phyloP scores from a whole-genome alignment of 2,888 invertebrate genomes.

The Syritta pipiens region DNA sequence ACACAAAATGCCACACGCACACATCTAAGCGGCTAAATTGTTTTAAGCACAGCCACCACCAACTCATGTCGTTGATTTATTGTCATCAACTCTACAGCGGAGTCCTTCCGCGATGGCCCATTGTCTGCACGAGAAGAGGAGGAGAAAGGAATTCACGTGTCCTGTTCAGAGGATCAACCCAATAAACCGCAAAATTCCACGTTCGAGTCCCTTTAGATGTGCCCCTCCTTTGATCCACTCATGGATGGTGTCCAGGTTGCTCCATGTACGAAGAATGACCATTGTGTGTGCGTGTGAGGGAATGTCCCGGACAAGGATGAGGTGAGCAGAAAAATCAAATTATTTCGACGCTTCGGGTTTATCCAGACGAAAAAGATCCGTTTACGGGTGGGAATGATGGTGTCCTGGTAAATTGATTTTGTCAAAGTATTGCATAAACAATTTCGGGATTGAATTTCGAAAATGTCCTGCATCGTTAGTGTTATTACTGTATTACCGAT shows the following conservation, averaged over 20 bases:
- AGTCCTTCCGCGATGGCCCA: no score
- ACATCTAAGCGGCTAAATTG: slow-evolving; percentile 32
- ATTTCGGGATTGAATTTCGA: neutral
- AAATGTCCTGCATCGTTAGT: neutral
- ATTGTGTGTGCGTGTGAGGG: no score
- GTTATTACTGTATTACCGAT: neutral
- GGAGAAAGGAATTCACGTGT: neutral
- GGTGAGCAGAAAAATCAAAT: neutral
- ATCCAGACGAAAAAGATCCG: slow-evolving; percentile 7
- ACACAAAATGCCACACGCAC: no score
- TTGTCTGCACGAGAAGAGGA: no score
- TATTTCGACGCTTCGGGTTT: neutral
- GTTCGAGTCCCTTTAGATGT: slow-evolving; percentile 2
- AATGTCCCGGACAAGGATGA: no score
- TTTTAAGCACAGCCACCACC: slow-evolving; percentile 9
- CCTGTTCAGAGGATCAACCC: neutral
- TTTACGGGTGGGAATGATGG: neutral
- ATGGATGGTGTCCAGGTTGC: slow-evolving; percentile 10
- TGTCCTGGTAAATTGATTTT: neutral
- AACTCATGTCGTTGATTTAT: slow-evolving; percentile 18
- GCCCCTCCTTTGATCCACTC: no score
- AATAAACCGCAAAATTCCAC: slow-evolving; percentile 12
- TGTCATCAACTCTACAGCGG: neutral
- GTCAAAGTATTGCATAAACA: neutral
- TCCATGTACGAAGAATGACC: no score